A percentile compares a stretch with the other conserved stretches of the same genome.
These are phyloP conservation scores for Pyrrhosoma nymphula DNA, from an alignment of 2,888 invertebrate genomes.

Conservation along the genomic window DNA sequence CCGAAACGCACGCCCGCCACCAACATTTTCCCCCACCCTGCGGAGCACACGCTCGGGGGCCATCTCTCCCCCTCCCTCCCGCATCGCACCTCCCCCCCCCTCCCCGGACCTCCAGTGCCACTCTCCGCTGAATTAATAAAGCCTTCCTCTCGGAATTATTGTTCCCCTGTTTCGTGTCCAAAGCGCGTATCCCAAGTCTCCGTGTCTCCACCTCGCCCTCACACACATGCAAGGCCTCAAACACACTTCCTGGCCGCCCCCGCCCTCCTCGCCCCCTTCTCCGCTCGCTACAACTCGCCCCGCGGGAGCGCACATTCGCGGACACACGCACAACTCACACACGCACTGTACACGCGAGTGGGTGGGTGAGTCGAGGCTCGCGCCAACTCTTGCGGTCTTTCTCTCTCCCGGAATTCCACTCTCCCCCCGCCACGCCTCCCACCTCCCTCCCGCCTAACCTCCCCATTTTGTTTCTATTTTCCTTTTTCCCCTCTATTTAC, in stretches of 20 bases:
- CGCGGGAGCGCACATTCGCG: neutral
- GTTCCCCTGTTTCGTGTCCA: constrained; percentile 63
- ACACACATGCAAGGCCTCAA: neutral
- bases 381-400: neutral
- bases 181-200: constrained; percentile 53
- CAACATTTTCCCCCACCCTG: neutral
- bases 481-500: neutral
- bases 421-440: neutral
- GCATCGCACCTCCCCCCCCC: neutral
- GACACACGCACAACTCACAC: no score
- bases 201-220: neutral
- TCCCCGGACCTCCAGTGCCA: constrained; percentile 31
- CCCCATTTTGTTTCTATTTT: neutral
- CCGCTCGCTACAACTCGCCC: neutral
- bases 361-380: no score
- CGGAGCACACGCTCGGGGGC: neutral
- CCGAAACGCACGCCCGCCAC: neutral
- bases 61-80: neutral
- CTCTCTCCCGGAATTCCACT: neutral
- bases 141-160: constrained; percentile 63
- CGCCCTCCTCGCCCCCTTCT: neutral
- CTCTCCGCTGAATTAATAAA: constrained; percentile 61
- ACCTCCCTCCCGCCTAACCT: neutral
- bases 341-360: no score
- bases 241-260: neutral